A percentile compares a stretch with the other conserved stretches of the same genome.
Evolutionary conservation across 2,888 invertebrate species (phyloP).

Genomic region (Epirrhoe alternata): DNA sequence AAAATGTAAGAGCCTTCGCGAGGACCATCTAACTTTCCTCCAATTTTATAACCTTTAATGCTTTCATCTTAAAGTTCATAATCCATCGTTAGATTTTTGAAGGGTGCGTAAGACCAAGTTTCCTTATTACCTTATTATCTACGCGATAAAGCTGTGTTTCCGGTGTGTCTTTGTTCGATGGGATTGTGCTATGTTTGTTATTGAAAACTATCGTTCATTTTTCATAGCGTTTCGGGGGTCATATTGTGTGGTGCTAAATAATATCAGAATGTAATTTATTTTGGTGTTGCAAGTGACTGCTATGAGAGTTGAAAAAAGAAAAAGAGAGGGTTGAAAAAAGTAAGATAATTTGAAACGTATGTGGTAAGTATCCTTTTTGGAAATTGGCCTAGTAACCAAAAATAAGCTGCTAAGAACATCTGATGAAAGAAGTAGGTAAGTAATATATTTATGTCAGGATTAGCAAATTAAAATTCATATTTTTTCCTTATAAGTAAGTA

Average conservation of each 20-base stretch:
- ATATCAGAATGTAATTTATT: conserved; percentile 44
- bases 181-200: conserved; percentile 30
- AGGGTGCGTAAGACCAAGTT: conserved; percentile 47
- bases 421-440: no score
- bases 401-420: no score
- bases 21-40: not conserved
- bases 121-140: not conserved
- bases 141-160: not conserved
- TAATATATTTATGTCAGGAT: no score
- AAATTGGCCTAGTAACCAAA: no score
- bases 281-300: conserved; percentile 33
- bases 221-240: conserved; percentile 59
- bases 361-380: no score
- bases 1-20: conserved; percentile 53
- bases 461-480: no score
- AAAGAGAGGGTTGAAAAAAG: conserved; percentile 9
- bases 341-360: not conserved
- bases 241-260: conserved; percentile 52
- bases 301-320: conserved; percentile 15
- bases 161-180: not conserved
- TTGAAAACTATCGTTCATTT: conserved; percentile 60
- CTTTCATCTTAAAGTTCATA: conserved; percentile 8
- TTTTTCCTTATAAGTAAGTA: no score
- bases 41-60: conserved; percentile 14
- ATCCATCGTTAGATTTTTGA: conserved; percentile 9